A percentile compares a stretch with the other conserved stretches of the same genome.
Conservation (phyloP, 1,140 invertebrate genomes). For the Musca domestica region DNA sequence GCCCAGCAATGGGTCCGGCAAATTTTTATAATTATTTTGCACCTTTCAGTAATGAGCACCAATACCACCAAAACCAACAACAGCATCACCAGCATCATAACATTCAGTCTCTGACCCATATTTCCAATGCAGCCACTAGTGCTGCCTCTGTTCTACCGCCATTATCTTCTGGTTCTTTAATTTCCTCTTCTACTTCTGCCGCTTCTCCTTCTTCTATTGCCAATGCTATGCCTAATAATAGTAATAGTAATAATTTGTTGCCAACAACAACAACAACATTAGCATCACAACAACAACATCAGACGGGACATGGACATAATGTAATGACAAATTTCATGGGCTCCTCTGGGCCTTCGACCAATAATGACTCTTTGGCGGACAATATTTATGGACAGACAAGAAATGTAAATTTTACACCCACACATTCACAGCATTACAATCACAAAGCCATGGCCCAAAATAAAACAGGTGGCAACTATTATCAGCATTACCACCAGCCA, state of each 20-base stretch:
- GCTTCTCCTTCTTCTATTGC: background rate
- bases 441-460: too few species aligned
- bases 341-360: background rate
- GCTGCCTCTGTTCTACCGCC: constrained; percentile 27
- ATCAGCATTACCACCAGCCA: constrained; percentile 9
- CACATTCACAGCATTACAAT: background rate
- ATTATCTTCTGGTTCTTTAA: constrained; percentile 13
- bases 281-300: background rate
- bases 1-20: background rate
- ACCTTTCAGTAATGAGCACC: constrained; percentile 19
- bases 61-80: constrained; percentile 29
- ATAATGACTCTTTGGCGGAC: background rate
- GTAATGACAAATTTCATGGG: background rate
- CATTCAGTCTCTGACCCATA: background rate
- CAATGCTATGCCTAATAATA: background rate
- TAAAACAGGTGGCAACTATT: background rate
- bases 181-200: constrained; percentile 5
- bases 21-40: constrained; percentile 14
- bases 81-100: constrained; percentile 27
- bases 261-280: constrained; percentile 22
- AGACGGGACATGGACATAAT: too few species aligned
- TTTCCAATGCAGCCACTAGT: constrained; percentile 26
- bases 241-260: background rate
- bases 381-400: constrained; percentile 16
- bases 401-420: constrained; percentile 9